phyloP scores from a whole-genome alignment of 2,113 vertebrate species.

The Pampusana beccarii region DNA sequence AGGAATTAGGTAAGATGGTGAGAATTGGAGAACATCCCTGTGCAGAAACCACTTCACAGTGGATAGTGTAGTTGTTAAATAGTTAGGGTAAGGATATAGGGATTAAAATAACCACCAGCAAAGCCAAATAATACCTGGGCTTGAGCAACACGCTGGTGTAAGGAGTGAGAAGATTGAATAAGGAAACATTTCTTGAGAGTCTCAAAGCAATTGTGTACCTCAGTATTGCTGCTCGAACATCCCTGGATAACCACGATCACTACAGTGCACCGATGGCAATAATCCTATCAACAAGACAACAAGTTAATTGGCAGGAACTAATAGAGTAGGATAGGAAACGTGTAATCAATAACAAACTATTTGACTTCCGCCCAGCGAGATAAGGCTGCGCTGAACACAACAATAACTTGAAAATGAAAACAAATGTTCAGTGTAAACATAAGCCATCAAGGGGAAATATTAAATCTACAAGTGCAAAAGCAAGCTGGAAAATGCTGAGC shows the following conservation, averaged over 20 bases:
- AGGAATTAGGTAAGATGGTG: rapidly evolving
- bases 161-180: background rate
- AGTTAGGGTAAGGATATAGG: background rate
- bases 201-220: background rate
- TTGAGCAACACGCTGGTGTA: background rate
- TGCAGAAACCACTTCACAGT: background rate
- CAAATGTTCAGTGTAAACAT: constrained; percentile 3
- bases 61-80: background rate
- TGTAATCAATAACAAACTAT: constrained; percentile 9
- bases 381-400: background rate
- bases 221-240: background rate
- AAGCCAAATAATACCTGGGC: background rate
- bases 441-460: background rate
- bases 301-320: constrained; percentile 19
- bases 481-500: background rate
- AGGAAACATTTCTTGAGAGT: background rate
- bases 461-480: background rate
- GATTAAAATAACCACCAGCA: background rate
- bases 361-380: background rate
- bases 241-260: background rate
- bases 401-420: constrained; percentile 28
- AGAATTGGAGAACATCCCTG: background rate
- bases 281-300: background rate
- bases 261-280: background rate
- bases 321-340: background rate